phyloP scores from a whole-genome alignment of 2,797 vertebrate genomes.

The Epinephelus awoara region DNA sequence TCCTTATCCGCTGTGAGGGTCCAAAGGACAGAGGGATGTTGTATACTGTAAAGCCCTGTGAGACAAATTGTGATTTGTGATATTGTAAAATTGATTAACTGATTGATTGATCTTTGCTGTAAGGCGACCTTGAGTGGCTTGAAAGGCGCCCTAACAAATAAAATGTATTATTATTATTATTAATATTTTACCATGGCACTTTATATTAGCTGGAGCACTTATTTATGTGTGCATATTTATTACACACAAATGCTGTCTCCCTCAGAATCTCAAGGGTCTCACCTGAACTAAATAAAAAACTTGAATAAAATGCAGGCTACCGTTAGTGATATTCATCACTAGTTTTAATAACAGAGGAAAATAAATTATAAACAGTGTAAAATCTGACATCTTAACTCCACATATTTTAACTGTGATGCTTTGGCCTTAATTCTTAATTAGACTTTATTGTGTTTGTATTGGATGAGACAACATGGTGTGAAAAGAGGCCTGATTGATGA shows the following conservation, averaged over 20 bases:
- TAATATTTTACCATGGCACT: constrained; percentile 10
- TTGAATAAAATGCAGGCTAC: not conserved
- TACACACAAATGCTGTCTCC: not conserved
- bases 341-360: constrained; percentile 5
- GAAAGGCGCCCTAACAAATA: too few relatives aligned
- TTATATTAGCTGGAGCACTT: not conserved
- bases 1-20: too few relatives aligned
- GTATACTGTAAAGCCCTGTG: too few relatives aligned
- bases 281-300: not conserved
- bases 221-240: constrained; percentile 8
- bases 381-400: constrained; percentile 1
- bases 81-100: too few relatives aligned
- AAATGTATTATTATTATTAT: too few relatives aligned
- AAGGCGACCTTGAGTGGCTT: too few relatives aligned
- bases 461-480: not conserved
- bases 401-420: not conserved
- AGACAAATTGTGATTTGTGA: too few relatives aligned
- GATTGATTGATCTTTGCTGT: too few relatives aligned
- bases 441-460: constrained; percentile 5
- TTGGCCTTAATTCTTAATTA: not conserved
- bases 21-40: too few relatives aligned
- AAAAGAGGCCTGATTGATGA: constrained; percentile 33
- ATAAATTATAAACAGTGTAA: not conserved
- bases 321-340: constrained; percentile 17
- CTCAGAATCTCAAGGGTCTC: constrained; percentile 2